Evolutionary conservation across 2,888 invertebrate species (phyloP).

Genomic region (Meandrusa payeni): DNA sequence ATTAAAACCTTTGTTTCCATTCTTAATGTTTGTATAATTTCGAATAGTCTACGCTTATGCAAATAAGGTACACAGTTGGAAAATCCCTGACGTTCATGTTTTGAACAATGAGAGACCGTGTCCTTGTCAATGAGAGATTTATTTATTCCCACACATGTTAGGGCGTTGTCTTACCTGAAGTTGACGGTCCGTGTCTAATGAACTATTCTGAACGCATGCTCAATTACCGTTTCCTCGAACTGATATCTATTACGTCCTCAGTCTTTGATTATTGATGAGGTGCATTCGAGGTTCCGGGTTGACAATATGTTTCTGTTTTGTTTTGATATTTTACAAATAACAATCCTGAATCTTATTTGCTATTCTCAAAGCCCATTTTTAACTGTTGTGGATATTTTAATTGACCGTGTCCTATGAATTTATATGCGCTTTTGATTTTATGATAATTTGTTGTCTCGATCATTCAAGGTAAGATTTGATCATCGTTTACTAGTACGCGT

Average conservation of each 20-base stretch:
- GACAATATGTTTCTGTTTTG: constrained; percentile 13
- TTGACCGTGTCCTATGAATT: too few species aligned
- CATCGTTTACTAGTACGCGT: constrained; percentile 41
- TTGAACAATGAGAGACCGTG: constrained; percentile 44
- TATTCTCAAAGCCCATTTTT: neutral
- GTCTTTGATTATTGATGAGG: constrained; percentile 47
- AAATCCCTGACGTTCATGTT: constrained; percentile 38
- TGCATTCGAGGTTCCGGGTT: constrained; percentile 46
- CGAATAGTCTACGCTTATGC: constrained; percentile 25
- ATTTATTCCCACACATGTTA: constrained; percentile 57
- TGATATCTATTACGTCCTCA: constrained; percentile 35
- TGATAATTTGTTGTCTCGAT: constrained; percentile 39
- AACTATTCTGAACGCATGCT: constrained; percentile 46
- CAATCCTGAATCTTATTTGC: constrained; percentile 1
- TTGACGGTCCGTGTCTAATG: constrained; percentile 42
- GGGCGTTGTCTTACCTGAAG: constrained; percentile 30
- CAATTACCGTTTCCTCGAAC: constrained; percentile 56
- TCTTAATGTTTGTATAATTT: constrained; percentile 22
- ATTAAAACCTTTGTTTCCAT: constrained; percentile 12
- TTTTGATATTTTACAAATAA: constrained; percentile 5
- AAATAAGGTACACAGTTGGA: constrained; percentile 32
- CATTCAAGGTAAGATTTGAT: constrained; percentile 36
- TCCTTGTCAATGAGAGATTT: constrained; percentile 62
- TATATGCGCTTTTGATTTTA: constrained; percentile 42
- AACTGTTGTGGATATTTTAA: too few species aligned